phyloP scores from a whole-genome alignment of 2,888 invertebrate genomes.

The Pomacea canaliculata region DNA sequence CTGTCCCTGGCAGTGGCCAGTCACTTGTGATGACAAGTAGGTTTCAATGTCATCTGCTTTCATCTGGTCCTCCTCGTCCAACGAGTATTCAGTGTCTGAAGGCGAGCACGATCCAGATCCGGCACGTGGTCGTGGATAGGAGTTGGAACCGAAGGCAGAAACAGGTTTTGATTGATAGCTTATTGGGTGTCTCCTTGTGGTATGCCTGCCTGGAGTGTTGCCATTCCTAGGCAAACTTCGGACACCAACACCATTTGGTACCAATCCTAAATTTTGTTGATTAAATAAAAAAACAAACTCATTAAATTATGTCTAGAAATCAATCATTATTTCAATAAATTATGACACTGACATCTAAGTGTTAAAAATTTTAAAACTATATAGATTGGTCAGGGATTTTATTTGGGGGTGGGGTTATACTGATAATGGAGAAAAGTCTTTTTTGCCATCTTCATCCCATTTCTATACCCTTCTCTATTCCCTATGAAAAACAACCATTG shows the following conservation, averaged over 20 bases:
- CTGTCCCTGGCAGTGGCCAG: not conserved
- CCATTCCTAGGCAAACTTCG: not conserved
- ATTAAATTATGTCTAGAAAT: no score
- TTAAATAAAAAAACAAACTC: no score
- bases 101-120: not conserved
- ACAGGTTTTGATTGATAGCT: not conserved
- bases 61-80: constrained; percentile 10
- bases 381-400: no score
- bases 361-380: no score
- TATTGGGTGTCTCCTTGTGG: not conserved
- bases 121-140: constrained; percentile 2
- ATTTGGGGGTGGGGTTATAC: no score
- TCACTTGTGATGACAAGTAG: no score
- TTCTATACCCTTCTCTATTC: no score
- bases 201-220: not conserved
- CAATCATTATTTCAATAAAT: no score
- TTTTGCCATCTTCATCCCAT: no score
- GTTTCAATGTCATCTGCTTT: not conserved
- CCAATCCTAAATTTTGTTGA: not conserved
- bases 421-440: no score
- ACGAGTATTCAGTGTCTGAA: constrained; percentile 12
- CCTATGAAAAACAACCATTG: no score
- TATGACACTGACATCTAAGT: no score
- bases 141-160: constrained; percentile 6
- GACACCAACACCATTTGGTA: constrained; percentile 8